Conservation (phyloP, 2,888 invertebrate species). For the Zygothrica quintamaculata region DNA sequence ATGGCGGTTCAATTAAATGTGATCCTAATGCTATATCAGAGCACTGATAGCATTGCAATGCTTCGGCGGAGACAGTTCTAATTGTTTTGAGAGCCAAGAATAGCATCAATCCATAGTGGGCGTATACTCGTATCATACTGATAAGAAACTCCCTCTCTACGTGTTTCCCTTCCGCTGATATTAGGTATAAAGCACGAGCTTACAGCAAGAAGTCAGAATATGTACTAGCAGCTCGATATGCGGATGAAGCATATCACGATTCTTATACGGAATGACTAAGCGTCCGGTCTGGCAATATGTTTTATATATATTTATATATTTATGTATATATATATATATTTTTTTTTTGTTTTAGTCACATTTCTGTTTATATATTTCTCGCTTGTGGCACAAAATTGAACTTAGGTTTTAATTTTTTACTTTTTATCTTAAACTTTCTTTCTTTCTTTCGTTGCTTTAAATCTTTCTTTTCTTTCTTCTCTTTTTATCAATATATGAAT, state of each 20-base stretch:
- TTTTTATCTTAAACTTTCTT: background rate
- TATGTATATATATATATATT: background rate
- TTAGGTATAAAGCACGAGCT: slow-evolving; percentile 27
- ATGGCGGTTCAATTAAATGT: too few species aligned
- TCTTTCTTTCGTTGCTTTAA: too few species aligned
- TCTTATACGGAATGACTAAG: slow-evolving; percentile 26
- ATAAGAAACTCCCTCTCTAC: slow-evolving; percentile 15
- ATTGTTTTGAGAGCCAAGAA: slow-evolving; percentile 18
- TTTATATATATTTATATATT: background rate
- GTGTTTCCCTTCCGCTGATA: too few species aligned
- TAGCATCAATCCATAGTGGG: background rate
- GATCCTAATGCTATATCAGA: background rate
- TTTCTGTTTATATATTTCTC: slow-evolving; percentile 3
- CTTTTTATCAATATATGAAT: too few species aligned
- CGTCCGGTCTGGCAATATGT: slow-evolving; percentile 28
- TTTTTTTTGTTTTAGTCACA: slow-evolving; percentile 14
- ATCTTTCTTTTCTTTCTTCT: too few species aligned
- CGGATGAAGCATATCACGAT: slow-evolving; percentile 31
- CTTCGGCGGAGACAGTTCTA: slow-evolving; percentile 12
- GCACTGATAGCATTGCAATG: slow-evolving; percentile 40
- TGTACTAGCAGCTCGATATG: slow-evolving; percentile 25
- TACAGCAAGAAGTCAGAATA: slow-evolving; percentile 35
- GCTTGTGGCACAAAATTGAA: background rate
- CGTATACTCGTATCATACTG: slow-evolving; percentile 24
- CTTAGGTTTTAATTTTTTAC: background rate